These are phyloP conservation scores for Drosophila funebris DNA, from an alignment of 1,140 invertebrate species.

Conservation along the genomic window DNA sequence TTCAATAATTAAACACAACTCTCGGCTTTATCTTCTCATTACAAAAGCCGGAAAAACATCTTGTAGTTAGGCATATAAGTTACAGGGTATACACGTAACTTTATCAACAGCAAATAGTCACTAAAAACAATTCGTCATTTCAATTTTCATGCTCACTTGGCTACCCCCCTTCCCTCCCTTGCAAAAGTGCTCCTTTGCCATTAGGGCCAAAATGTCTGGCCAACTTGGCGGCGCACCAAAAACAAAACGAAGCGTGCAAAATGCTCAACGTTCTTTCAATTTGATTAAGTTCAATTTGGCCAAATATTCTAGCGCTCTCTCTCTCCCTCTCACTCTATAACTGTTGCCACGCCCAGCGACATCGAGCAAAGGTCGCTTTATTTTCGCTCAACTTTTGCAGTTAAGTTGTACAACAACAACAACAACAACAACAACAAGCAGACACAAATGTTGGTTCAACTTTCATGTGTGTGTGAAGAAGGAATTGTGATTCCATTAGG, in stretches of 20 bases:
- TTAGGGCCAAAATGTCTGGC: constrained; percentile 39
- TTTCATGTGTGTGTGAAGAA: constrained; percentile 20
- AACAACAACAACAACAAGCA: constrained; percentile 52
- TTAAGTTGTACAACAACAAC: constrained; percentile 62
- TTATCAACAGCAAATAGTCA: constrained; percentile 11
- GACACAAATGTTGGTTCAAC: constrained; percentile 34
- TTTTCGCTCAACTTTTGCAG: constrained; percentile 73
- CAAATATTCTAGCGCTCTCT: constrained; percentile 30
- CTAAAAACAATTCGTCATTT: constrained; percentile 38
- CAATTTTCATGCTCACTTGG: constrained; percentile 47
- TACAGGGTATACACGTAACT: constrained; percentile 11
- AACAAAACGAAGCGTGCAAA: constrained; percentile 65
- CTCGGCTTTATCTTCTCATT: no score
- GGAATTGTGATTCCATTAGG: constrained; percentile 80
- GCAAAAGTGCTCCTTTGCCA: constrained; percentile 9
- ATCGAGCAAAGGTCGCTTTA: constrained; percentile 49
- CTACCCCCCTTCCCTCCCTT: not conserved
- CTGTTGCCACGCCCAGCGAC: constrained; percentile 48
- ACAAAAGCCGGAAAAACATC: no score
- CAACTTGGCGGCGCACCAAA: constrained; percentile 36
- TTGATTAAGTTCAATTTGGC: constrained; percentile 80
- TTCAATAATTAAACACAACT: not conserved
- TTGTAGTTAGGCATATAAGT: not conserved
- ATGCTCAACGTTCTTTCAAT: constrained; percentile 74
- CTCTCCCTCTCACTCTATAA: not conserved